Conservation (phyloP, 2,888 invertebrate genomes). For the Eudemis profundana region DNA sequence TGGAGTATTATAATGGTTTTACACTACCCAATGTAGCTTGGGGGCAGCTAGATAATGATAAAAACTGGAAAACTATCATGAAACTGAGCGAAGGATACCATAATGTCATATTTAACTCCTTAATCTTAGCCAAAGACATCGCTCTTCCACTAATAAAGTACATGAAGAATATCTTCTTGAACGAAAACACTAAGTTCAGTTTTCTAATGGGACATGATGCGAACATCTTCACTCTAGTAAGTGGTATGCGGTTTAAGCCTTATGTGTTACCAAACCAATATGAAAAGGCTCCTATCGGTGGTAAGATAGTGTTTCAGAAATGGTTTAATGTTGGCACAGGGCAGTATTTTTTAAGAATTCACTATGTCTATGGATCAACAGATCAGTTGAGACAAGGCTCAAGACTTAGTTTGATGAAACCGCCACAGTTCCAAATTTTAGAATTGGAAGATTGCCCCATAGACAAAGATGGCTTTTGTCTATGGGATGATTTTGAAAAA, state of each 20-base stretch:
- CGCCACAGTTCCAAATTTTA: conserved; percentile 62
- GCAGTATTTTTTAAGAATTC: conserved; percentile 61
- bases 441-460: conserved; percentile 62
- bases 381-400: conserved; percentile 64
- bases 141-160: conserved; percentile 65
- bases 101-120: conserved; percentile 69
- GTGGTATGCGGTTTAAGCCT: conserved; percentile 61
- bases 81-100: conserved; percentile 66
- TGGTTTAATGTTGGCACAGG: conserved; percentile 61
- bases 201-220: conserved; percentile 77
- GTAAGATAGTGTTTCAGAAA: conserved; percentile 75
- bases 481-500: conserved; percentile 65
- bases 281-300: conserved; percentile 68
- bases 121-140: conserved; percentile 69
- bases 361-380: conserved; percentile 71
- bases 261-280: conserved; percentile 62
- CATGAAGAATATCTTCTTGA: conserved; percentile 61
- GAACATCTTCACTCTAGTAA: conserved; percentile 70
- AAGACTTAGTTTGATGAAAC: conserved; percentile 58
- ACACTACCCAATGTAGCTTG: conserved; percentile 67
- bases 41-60: conserved; percentile 59
- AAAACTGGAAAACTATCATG: conserved; percentile 63
- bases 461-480: conserved; percentile 65
- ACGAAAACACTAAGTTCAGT: conserved; percentile 57
- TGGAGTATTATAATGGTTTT: conserved; percentile 77